These are phyloP conservation scores for Pollimyrus isidori DNA, from an alignment of 2,113 vertebrate genomes.

Conservation along the genomic window DNA sequence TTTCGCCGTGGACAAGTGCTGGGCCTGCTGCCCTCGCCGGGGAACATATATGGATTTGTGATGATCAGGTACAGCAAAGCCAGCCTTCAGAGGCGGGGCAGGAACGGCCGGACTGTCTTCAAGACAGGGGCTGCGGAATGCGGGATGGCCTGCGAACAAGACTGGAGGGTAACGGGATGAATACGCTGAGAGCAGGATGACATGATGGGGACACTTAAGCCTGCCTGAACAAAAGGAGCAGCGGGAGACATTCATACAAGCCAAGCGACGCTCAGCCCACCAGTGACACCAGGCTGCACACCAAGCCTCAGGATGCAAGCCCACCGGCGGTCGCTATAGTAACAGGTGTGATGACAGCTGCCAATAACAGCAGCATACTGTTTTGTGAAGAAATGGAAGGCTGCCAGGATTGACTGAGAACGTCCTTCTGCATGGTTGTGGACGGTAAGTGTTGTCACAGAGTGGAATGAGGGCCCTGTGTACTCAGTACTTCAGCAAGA, in stretches of 20 bases:
- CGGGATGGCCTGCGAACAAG: not conserved
- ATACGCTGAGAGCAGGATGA: not conserved
- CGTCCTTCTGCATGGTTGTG: not conserved
- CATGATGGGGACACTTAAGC: not conserved
- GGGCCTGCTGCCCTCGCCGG: not conserved
- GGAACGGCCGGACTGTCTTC: not conserved
- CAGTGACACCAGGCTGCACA: not conserved
- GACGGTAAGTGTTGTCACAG: not conserved
- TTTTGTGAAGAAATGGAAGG: not conserved
- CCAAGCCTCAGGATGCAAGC: not conserved
- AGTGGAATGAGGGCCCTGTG: not conserved
- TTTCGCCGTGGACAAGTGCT: not conserved
- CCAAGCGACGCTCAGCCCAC: not conserved
- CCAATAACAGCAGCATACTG: not conserved
- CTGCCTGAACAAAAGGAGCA: not conserved
- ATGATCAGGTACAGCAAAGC: not conserved
- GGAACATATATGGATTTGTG: not conserved
- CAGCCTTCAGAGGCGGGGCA: not conserved
- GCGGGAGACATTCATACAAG: not conserved
- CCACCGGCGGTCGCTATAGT: not conserved
- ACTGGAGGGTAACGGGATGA: not conserved
- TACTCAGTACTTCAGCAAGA: not conserved
- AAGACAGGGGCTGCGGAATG: not conserved
- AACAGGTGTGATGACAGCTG: not conserved
- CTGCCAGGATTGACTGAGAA: not conserved